These are phyloP conservation scores for Lithobates sylvaticus DNA, from an alignment of 2,797 vertebrate genomes.

Conservation along the genomic window DNA sequence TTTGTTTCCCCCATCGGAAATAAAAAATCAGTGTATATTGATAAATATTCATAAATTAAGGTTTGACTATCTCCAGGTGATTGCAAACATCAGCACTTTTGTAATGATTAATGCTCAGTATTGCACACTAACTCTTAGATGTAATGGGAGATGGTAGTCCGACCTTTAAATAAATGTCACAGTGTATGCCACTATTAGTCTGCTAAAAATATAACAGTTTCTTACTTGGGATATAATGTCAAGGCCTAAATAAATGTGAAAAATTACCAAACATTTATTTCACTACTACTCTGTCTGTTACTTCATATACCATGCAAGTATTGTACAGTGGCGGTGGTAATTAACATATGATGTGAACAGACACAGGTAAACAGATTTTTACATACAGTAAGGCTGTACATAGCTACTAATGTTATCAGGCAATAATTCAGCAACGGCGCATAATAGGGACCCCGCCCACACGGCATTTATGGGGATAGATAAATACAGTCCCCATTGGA, in stretches of 20 bases:
- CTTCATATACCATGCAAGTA: neutral
- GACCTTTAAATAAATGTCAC: conserved; percentile 59
- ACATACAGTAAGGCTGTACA: too few relatives aligned
- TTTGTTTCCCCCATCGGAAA: too few relatives aligned
- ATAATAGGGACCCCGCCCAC: too few relatives aligned
- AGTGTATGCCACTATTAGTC: neutral
- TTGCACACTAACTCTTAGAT: neutral
- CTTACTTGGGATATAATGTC: neutral
- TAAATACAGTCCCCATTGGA: too few relatives aligned
- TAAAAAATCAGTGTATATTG: neutral
- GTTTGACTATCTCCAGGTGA: neutral
- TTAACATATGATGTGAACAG: too few relatives aligned
- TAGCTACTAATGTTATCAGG: too few relatives aligned
- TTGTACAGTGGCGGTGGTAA: neutral
- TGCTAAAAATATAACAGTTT: conserved; percentile 41
- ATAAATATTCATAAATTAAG: neutral
- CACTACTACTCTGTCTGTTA: neutral
- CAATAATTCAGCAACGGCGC: too few relatives aligned
- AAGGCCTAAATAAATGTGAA: neutral
- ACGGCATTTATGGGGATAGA: too few relatives aligned
- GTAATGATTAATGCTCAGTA: neutral
- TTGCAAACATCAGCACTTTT: neutral
- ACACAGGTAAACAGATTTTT: too few relatives aligned
- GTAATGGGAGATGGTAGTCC: conserved; percentile 20
- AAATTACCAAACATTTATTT: neutral